These are phyloP conservation scores for Diadophis punctatus DNA, from an alignment of 2,113 vertebrate species.

Conservation along the genomic window DNA sequence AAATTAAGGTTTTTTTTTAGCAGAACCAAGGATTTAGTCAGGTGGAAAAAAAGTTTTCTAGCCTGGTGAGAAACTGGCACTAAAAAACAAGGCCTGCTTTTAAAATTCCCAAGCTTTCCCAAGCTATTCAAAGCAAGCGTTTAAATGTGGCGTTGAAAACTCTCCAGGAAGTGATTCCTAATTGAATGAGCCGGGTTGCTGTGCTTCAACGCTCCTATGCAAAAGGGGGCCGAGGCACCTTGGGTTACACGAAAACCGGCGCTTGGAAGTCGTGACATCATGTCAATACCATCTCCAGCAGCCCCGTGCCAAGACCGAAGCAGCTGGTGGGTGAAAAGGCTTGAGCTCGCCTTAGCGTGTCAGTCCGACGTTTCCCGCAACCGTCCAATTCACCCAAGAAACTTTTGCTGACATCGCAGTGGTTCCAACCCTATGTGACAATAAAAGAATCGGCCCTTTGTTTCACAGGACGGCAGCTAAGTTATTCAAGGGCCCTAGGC, in stretches of 20 bases:
- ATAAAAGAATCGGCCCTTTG: not conserved
- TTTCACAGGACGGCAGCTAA: not conserved
- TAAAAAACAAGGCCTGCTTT: not conserved
- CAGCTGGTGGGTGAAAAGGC: constrained; percentile 35
- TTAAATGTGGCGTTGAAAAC: constrained; percentile 39
- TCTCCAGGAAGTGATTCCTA: constrained; percentile 52
- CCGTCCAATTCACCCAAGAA: not conserved
- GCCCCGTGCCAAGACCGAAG: not conserved
- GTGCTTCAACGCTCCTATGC: constrained; percentile 43
- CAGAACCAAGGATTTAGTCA: not conserved
- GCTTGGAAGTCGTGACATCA: constrained; percentile 31
- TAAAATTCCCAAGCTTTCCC: not conserved
- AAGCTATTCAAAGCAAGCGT: constrained; percentile 14
- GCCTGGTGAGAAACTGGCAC: not conserved
- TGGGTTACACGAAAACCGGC: not conserved
- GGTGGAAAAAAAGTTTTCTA: not conserved
- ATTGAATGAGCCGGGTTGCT: constrained; percentile 39
- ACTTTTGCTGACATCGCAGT: not conserved
- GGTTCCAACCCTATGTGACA: not conserved
- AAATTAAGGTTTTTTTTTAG: constrained; percentile 16
- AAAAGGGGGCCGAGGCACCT: constrained; percentile 14
- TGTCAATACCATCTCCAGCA: fast-evolving
- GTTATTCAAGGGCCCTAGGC: not conserved
- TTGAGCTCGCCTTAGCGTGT: not conserved
- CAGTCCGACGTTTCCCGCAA: not conserved